Evolutionary conservation across 2,113 vertebrate species (phyloP).

Genomic region (Catharus minimus): DNA sequence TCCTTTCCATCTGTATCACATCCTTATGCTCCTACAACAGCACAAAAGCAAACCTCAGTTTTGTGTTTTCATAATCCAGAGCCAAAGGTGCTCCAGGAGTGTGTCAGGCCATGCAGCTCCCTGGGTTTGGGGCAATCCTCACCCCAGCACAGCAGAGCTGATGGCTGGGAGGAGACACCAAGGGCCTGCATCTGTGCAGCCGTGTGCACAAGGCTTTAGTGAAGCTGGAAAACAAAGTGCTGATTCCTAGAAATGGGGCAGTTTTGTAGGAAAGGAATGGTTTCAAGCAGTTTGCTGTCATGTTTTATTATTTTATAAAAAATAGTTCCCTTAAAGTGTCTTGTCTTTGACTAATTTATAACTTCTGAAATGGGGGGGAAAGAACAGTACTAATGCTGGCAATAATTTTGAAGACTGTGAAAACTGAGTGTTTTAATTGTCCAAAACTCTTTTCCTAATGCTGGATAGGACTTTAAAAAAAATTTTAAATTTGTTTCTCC

Average conservation of each 20-base stretch:
- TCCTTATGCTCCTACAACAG: not conserved
- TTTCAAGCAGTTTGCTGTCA: not conserved
- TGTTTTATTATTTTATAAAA: slow-evolving; percentile 13
- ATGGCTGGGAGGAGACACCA: accelerated
- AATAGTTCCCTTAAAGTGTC: not conserved
- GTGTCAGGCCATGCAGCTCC: not conserved
- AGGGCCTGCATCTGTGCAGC: not conserved
- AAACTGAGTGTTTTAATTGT: not conserved
- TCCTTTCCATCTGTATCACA: not conserved
- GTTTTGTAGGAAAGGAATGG: not conserved
- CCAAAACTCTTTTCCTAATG: not conserved
- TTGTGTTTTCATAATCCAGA: not conserved
- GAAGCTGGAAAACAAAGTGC: not conserved
- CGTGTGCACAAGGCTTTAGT: not conserved
- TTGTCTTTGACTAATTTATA: not conserved
- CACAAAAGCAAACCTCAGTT: not conserved
- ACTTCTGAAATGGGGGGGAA: not conserved
- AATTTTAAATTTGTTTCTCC: not conserved
- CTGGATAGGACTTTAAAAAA: not conserved
- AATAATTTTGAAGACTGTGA: not conserved
- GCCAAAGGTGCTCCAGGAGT: not conserved
- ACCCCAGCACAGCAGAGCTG: not conserved
- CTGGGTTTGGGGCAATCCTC: not conserved
- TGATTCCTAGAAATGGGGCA: not conserved
- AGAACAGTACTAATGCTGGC: not conserved